Base-by-base conservation (phyloP, 2,888 invertebrate genomes). In the Clivina fossor region DNA sequence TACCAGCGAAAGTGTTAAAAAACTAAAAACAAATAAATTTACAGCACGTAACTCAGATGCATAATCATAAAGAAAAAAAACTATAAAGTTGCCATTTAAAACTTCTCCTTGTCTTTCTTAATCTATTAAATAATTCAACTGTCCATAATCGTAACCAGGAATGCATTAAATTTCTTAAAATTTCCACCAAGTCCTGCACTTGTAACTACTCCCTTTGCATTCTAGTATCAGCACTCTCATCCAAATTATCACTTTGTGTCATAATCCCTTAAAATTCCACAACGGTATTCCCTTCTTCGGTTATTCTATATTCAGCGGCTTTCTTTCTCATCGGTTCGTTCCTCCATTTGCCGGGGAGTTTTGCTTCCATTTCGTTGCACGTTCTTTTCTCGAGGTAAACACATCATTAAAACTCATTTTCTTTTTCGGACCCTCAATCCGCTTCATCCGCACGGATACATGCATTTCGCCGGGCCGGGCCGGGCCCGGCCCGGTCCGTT, bases 231-330 rank as follows among this genome's bases (percentile, higher is more conserved):
- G n/a, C 65, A 61, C 63, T 62, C 65, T 67, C 66, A 65, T 67
- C 66, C 66, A 67, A 69, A 69, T 69, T 69, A 69, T 68, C 69
- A 68, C 68, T 68, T 66, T 66, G 66, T 65, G 66, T 63, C 64
- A 66, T 69, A 68, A 69, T 69, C 69, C 65, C 67, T 66, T 66
- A 63, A 66, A 68, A 66, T 65, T 64, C 66, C 18, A 13, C n/a
- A n/a, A 19, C n/a, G n/a, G n/a, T n/a, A n/a, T n/a, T n/a, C n/a
- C n/a, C n/a, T n/a, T n/a, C n/a, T n/a, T n/a, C n/a, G 57, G 65
- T 63, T 64, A 65, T 65, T 65, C 63, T 58, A 59, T 60, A 43
- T 43, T 24, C 60, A 61, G 46, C 46, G 32, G 60, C 63, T 60
- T 61, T 60, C 58, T 61, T 62, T 61, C 61, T 60, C 62, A n/a